Percentiles rank a stretch among this genome's conserved stretches.
Evolutionary conservation across 2,888 invertebrate genomes (phyloP).

Genomic region (Nephrotoma guestfalica): DNA sequence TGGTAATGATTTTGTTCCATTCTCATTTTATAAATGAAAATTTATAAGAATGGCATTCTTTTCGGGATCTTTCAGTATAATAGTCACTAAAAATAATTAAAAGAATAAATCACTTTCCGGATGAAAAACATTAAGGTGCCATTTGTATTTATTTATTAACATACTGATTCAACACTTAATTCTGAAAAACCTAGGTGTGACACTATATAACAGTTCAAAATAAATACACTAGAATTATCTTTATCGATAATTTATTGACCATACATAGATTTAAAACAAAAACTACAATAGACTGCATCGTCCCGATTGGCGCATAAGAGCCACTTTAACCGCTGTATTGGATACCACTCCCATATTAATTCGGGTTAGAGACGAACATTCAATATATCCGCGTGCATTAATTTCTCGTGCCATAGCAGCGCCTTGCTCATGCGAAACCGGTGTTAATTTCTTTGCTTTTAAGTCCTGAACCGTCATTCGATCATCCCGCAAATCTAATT

Average conservation of each 20-base stretch:
- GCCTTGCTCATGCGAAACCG: slow-evolving; percentile 95
- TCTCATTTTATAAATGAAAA: too few relatives aligned
- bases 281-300: neutral
- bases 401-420: slow-evolving; percentile 94
- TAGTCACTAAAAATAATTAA: too few relatives aligned
- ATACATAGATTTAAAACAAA: neutral
- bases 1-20: too few relatives aligned
- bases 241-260: neutral
- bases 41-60: too few relatives aligned
- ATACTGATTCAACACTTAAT: too few relatives aligned
- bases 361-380: slow-evolving; percentile 90
- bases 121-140: too few relatives aligned
- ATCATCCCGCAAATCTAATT: slow-evolving; percentile 93
- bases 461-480: slow-evolving; percentile 93
- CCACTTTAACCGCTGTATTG: neutral
- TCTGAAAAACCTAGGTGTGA: neutral
- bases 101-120: too few relatives aligned
- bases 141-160: too few relatives aligned
- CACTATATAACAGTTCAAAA: neutral
- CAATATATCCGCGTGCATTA: slow-evolving; percentile 91
- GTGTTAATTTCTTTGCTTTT: slow-evolving; percentile 91
- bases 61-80: too few relatives aligned
- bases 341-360: neutral
- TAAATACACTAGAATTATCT: neutral
- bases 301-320: neutral